Evolutionary conservation across 2,888 invertebrate genomes (phyloP), one percentile per base, ranked within the genome.

Genomic region (Muscina levida): DNA sequence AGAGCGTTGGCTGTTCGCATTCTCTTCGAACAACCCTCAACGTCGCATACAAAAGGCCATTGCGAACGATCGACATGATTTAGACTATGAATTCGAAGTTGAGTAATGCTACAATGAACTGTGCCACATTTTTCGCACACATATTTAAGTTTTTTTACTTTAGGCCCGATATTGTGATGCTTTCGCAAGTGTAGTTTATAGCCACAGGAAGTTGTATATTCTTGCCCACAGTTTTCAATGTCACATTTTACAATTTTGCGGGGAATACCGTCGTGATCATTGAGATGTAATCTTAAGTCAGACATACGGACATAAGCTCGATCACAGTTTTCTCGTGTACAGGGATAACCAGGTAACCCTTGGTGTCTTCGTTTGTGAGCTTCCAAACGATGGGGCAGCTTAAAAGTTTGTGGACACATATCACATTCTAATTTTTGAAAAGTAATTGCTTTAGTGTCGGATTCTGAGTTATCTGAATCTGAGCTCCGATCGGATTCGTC

Each of bases 101-200:
- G 85, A 0, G 86, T 82, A 13, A 85, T 76, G 0, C 85, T 85
- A 22, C 84, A 85, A 1, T 88, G 87, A 0, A 86, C 83, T 79
- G 87, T 87, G 1, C 89, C 89, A 51, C 89, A 89, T 24, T 86
- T 85, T 56, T 89, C 89, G 51, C 89, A 89, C 0, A 88, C 70
- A 13, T 87, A 87, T 48, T 4, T 4, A 10, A 2, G 13, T 0
- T 22, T 11, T 4, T 8, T 1, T 53, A 17, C 4, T 15, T 1
- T 10, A 48, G 48, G 15, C 84, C 85, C 89, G n/a, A 84, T 24
- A 19, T 86, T 84, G 48, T 88, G 88, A 62, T 48, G 83, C 68
- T 84, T 85, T 1, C 89, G 85, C 77, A 84, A 72, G 59, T 89
- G 89, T 71, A 86, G 80, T 1, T 77, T 83, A 0, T 89, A 82